These are phyloP conservation scores for Coendou prehensilis DNA, from an alignment of 2,797 vertebrate genomes.

Conservation along the genomic window DNA sequence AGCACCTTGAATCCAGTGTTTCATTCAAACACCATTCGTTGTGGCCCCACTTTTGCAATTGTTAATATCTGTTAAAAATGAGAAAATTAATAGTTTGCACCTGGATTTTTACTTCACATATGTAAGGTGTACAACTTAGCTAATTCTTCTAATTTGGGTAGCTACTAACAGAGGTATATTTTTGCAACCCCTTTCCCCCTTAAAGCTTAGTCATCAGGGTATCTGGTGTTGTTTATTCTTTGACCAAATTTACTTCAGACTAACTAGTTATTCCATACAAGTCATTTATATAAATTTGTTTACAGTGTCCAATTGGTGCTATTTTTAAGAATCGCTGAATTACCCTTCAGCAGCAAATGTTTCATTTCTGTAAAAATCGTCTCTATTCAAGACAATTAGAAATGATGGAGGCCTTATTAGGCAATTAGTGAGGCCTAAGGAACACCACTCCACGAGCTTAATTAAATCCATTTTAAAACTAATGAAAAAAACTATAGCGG, in stretches of 20 bases:
- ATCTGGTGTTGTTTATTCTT: neutral
- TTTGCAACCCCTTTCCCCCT: neutral
- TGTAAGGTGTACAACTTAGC: neutral
- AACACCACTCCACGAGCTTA: constrained; percentile 54
- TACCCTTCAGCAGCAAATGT: constrained; percentile 42
- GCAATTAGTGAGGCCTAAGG: constrained; percentile 70
- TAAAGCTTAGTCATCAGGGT: neutral
- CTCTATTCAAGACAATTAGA: constrained; percentile 69
- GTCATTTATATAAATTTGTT: constrained; percentile 24
- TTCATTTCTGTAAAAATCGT: constrained; percentile 75
- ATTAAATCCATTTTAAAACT: constrained; percentile 77
- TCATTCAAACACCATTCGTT: neutral
- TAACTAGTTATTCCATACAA: constrained; percentile 11
- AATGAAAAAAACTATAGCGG: constrained; percentile 35
- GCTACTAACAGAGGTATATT: neutral
- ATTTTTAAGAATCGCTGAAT: constrained; percentile 65
- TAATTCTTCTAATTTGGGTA: neutral
- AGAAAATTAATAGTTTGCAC: neutral
- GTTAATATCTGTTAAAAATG: constrained; percentile 12
- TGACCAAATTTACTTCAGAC: constrained; percentile 44
- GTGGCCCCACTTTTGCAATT: neutral
- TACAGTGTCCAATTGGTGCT: constrained; percentile 42
- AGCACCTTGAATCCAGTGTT: neutral
- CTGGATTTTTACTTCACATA: neutral
- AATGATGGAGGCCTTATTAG: constrained; percentile 61